Evolutionary conservation across 2,797 vertebrate genomes (phyloP).

Genomic region (Mus minutoides): DNA sequence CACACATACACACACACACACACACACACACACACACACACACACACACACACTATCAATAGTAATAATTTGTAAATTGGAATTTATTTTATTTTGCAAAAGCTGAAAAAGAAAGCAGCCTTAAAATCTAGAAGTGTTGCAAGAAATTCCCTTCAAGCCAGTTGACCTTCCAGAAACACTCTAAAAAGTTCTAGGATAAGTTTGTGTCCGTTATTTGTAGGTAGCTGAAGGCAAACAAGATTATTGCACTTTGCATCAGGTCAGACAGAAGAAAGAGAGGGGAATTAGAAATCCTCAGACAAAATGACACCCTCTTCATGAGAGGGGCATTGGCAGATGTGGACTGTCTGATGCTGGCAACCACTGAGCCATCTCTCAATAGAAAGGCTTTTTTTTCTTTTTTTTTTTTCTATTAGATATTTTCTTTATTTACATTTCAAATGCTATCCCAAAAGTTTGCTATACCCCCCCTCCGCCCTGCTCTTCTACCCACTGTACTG

Average conservation of each 20-base stretch:
- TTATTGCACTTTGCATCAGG: not conserved
- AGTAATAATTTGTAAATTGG: not conserved
- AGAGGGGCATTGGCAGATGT: not conserved
- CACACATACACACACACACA: too few relatives aligned
- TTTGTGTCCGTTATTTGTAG: slow-evolving; percentile 17
- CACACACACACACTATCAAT: not conserved
- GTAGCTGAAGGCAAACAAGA: not conserved
- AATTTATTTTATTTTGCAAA: not conserved
- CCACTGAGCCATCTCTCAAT: not conserved
- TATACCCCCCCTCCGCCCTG: too few relatives aligned
- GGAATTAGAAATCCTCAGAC: not conserved
- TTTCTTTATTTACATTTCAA: too few relatives aligned
- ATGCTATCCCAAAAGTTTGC: too few relatives aligned
- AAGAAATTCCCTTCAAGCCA: slow-evolving; percentile 13
- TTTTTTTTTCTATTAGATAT: too few relatives aligned
- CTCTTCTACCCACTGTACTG: too few relatives aligned
- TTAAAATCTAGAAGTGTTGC: not conserved
- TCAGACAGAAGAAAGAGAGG: not conserved
- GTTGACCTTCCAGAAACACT: not conserved
- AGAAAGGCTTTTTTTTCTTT: too few relatives aligned
- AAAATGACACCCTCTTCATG: not conserved
- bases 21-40: too few relatives aligned
- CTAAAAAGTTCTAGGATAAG: not conserved
- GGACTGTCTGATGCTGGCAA: not conserved
- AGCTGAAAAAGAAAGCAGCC: not conserved